Evolutionary conservation across 2,888 invertebrate species (phyloP).

Genomic region (Watsonalla cultraria): DNA sequence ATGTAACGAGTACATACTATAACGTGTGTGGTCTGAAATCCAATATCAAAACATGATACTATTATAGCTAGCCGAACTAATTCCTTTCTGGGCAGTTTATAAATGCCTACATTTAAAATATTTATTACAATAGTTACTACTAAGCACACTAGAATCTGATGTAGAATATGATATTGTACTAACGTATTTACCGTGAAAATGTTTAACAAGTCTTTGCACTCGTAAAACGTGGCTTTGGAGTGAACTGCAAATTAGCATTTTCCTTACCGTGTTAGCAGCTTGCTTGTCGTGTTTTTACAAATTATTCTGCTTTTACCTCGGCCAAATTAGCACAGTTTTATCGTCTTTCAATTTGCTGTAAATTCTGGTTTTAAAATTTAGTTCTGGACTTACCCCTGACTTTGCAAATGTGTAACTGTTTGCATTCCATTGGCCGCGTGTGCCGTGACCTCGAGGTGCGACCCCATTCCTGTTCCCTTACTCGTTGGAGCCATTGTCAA

Average conservation of each 20-base stretch:
- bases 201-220: not conserved
- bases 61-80: not conserved
- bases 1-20: not conserved
- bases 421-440: constrained; percentile 50
- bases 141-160: too few relatives aligned
- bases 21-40: not conserved
- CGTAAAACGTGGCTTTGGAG: constrained; percentile 5
- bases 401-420: constrained; percentile 34
- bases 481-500: constrained; percentile 46
- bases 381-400: constrained; percentile 22
- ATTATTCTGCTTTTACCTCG: constrained; percentile 5
- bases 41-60: not conserved
- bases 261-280: constrained; percentile 9
- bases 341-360: not conserved
- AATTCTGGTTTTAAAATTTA: constrained; percentile 2
- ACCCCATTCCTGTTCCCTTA: constrained; percentile 66
- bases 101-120: not conserved
- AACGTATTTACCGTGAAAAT: not conserved
- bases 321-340: not conserved
- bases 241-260: constrained; percentile 11
- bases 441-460: constrained; percentile 42
- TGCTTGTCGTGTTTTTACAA: constrained; percentile 4
- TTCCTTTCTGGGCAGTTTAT: not conserved
- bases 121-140: not conserved
- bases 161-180: not conserved